phyloP scores from a whole-genome alignment of 2,797 vertebrate genomes.

The Lutjanus campechanus region DNA sequence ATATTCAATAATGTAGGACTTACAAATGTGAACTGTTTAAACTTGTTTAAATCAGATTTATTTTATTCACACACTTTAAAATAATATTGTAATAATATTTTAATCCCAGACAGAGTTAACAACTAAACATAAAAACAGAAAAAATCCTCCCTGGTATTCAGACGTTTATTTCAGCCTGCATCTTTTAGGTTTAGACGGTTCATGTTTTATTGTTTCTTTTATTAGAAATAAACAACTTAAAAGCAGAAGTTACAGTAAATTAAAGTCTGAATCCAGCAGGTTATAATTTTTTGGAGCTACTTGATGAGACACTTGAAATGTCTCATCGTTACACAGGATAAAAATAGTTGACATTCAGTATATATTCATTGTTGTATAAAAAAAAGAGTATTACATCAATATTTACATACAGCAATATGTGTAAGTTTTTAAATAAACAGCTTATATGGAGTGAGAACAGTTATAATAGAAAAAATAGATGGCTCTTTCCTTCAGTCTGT shows the following conservation, averaged over 20 bases:
- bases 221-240: neutral
- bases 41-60: neutral
- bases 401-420: conserved; percentile 79
- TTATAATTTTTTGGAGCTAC: neutral
- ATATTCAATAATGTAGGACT: neutral
- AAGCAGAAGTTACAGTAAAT: neutral
- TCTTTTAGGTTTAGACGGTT: neutral
- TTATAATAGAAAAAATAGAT: conserved; percentile 50
- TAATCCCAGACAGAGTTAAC: neutral
- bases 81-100: neutral
- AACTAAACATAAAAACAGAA: neutral
- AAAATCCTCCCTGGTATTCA: neutral
- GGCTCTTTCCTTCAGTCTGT: conserved; percentile 45
- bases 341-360: neutral
- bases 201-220: neutral
- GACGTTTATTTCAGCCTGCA: neutral
- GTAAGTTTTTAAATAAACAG: conserved; percentile 77
- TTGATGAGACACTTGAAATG: neutral
- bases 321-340: conserved; percentile 21
- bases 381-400: conserved; percentile 72
- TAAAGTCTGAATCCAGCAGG: conserved; percentile 31
- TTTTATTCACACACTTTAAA: neutral
- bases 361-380: conserved; percentile 35
- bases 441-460: conserved; percentile 67
- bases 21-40: neutral